These are phyloP conservation scores for Triops longicaudatus DNA, from an alignment of 1,140 invertebrate species.

Conservation along the genomic window DNA sequence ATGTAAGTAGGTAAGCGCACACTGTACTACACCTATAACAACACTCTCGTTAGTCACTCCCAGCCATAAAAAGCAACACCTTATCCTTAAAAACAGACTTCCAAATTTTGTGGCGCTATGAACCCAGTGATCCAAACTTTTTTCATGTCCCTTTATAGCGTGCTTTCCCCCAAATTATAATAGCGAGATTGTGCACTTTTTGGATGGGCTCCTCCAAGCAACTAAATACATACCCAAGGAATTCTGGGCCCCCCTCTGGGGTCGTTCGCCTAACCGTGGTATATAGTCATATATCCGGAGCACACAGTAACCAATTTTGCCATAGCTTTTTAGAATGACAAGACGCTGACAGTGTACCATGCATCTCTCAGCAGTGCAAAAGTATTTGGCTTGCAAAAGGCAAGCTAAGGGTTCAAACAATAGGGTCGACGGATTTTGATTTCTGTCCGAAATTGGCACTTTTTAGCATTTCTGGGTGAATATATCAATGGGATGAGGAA, in stretches of 20 bases:
- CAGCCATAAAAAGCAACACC: background rate
- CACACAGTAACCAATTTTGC: background rate
- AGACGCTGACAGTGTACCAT: background rate
- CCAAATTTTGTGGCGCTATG: background rate
- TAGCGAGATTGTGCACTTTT: background rate
- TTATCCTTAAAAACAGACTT: background rate
- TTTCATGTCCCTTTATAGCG: background rate
- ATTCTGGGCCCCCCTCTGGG: constrained; percentile 1
- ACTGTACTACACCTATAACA: too few species aligned
- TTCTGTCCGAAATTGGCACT: background rate
- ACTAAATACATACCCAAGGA: background rate
- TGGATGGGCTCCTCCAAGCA: background rate
- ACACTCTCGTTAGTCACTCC: background rate
- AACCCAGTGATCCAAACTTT: background rate
- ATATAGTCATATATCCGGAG: too few species aligned
- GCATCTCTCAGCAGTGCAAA: background rate
- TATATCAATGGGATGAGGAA: background rate
- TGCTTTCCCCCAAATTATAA: background rate
- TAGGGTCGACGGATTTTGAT: background rate
- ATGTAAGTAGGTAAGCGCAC: too few species aligned
- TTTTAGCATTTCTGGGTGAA: background rate
- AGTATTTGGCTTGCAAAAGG: constrained; percentile 1
- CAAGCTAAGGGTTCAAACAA: background rate
- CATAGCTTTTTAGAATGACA: background rate
- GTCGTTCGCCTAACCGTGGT: background rate